These are phyloP conservation scores for Drosophila rubida DNA, from an alignment of 2,888 invertebrate genomes.

Conservation along the genomic window DNA sequence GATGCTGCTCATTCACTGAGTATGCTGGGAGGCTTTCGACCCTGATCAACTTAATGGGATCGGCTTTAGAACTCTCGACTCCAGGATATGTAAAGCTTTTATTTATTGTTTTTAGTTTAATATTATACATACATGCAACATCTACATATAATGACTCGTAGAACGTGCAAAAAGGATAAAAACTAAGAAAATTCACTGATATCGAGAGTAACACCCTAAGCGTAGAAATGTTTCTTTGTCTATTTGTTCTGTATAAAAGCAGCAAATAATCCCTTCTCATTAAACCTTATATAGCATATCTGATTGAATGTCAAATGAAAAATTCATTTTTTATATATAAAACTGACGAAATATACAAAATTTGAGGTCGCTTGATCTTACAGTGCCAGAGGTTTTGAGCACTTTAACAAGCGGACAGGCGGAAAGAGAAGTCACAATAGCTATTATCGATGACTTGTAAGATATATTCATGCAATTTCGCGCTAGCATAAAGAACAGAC, in stretches of 20 bases:
- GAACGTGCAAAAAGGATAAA: slow-evolving; percentile 6
- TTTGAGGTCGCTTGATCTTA: neutral
- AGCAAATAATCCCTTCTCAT: neutral
- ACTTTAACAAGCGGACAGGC: neutral
- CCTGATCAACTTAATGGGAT: neutral
- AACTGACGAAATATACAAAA: no score
- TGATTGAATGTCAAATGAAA: neutral
- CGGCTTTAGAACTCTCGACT: slow-evolving; percentile 1
- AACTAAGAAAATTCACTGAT: no score
- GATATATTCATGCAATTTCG: slow-evolving; percentile 3
- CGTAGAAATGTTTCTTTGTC: neutral
- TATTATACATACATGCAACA: slow-evolving; percentile 10
- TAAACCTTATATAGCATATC: neutral
- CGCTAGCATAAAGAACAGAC: neutral
- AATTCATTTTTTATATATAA: no score
- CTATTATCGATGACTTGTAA: neutral
- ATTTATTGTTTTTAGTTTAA: neutral
- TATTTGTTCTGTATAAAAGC: neutral
- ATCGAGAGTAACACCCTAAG: no score
- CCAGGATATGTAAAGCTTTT: neutral
- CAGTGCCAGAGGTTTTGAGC: no score
- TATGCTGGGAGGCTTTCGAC: neutral
- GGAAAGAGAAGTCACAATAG: neutral
- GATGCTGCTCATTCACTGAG: neutral
- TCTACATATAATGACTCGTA: no score